Base-by-base conservation (phyloP, 2,888 invertebrate species). In the Ischnus inquisitorius region DNA sequence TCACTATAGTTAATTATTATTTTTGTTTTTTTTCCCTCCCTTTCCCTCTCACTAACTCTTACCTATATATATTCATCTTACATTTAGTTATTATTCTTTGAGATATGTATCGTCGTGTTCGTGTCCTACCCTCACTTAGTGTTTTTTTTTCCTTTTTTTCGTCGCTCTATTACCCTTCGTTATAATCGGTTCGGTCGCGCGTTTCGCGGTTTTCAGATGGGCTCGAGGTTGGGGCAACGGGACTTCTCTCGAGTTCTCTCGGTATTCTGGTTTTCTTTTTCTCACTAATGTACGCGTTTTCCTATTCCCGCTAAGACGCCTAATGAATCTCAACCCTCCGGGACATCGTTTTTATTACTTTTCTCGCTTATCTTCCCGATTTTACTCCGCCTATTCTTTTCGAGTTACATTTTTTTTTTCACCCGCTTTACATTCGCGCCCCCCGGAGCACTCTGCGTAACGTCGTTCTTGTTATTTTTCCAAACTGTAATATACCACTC, bases 71-170 rank as follows among this genome's bases (percentile, higher is more conserved):
- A 87, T 89, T 90, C 88, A 83, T 88, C 92, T 93, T 93, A 93
- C 85, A 87, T 89, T 92, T 93, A 93, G 86, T 93, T 93, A 93
- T 93, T 93, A 93, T 93, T 92, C 92, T 93, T 91, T 93, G 92
- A 93, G 93, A 93, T 93, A 93, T 93, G 93, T 93, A 93, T 93
- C 93, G 93, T 93, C 92, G 91, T 92, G 89, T 92, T 87, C 86
- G 79, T 85, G 86, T 87, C 81, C 86, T 83, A 84, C 81, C 83
- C 83, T 81, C 85, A 83, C 74, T 57, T 86, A 43, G 25, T 57
- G 46, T 48, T 64, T 79, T 34, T 75, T 79, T 64, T 75, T 65
- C 67, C 62, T 65, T 65, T 80, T 78, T 79, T 69, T 78, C 64
- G 46, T 74, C 67, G 48, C 64, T 69, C 41, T 60, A 80, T 72